Base-by-base conservation (phyloP, 2,888 invertebrate species). In the Eupithecia dodoneata region DNA sequence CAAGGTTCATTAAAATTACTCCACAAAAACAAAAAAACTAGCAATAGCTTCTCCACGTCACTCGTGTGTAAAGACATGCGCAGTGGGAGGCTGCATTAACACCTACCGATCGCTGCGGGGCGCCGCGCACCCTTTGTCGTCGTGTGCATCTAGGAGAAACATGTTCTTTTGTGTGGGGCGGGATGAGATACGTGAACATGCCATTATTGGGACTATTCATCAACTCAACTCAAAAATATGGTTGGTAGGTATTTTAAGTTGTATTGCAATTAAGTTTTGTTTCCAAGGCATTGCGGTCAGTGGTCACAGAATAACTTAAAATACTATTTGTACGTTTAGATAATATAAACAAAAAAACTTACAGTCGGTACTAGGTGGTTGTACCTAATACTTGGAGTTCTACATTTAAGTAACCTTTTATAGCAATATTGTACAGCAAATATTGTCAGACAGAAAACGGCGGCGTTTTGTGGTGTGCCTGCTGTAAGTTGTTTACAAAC, bases 11-110 rank as follows among this genome's bases (percentile, higher is more conserved):
- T 52, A n/a, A 52, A 52, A 52, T 52, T 15, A 6, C 15, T 6
- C 52, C 5, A 65, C 41, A 41, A 63, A 63, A 5, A 49, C 15
- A 72, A 73, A 74, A 67, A 41, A 49, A 72, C 18, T 66, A 30
- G 0, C 44, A 55, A 41, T 44, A 12, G 1, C 72, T 10, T 59
- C 73, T 78, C 76, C 41, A 76, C n/a, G 67, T 67, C 15, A 15
- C 69, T 69, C 69, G 69, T 69, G 69, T 69, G 18, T 44, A 15
- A 9, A 10, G 30, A 65, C 65, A 41, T 65, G 76, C 70, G 78
- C 82, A 82, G 88, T 87, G 87, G 92, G 92, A 82, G 88, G 77
- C 85, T 80, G 84, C 83, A 86, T 93, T 91, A 90, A 89, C 93
- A 92, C 93, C 89, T 90, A 88, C 86, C 86, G 85, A 81, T 71